Conservation (phyloP, 2,888 invertebrate genomes). For the Shargacucullia verbasci region DNA sequence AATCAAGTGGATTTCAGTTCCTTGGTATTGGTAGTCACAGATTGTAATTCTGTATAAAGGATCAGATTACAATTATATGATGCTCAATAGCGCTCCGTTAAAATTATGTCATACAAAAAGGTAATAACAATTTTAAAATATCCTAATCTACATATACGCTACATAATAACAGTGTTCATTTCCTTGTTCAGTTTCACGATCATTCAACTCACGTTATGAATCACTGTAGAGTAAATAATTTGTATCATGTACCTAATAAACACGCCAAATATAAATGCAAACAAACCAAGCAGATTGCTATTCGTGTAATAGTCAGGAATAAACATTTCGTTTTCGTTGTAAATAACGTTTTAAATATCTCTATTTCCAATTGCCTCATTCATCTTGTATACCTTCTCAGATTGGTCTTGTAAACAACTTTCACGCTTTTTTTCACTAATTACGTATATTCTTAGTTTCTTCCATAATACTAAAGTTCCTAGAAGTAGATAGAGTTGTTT, state of each 20-base stretch:
- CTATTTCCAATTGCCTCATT: slow-evolving; percentile 9
- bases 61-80: too few relatives aligned
- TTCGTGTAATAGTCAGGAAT: slow-evolving; percentile 9
- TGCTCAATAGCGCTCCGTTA: too few relatives aligned
- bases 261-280: slow-evolving; percentile 37
- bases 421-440: too few relatives aligned
- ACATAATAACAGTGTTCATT: slow-evolving; percentile 26
- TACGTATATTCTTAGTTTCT: too few relatives aligned
- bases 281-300: slow-evolving; percentile 25
- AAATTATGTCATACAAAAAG: too few relatives aligned
- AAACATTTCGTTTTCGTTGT: slow-evolving; percentile 13
- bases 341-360: slow-evolving; percentile 17
- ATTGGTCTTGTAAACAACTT: too few relatives aligned
- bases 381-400: too few relatives aligned
- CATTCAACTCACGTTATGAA: slow-evolving; percentile 40
- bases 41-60: too few relatives aligned
- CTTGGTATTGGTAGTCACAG: too few relatives aligned
- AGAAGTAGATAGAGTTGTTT: too few relatives aligned
- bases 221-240: slow-evolving; percentile 30
- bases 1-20: too few relatives aligned
- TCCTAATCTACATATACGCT: slow-evolving; percentile 22
- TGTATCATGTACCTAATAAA: slow-evolving; percentile 35
- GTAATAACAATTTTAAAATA: not conserved
- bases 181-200: slow-evolving; percentile 21
- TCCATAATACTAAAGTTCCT: too few relatives aligned